Percentiles rank a stretch among this genome's conserved stretches.
Conservation (phyloP, 2,888 invertebrate genomes). For the Pyrrhia umbra region DNA sequence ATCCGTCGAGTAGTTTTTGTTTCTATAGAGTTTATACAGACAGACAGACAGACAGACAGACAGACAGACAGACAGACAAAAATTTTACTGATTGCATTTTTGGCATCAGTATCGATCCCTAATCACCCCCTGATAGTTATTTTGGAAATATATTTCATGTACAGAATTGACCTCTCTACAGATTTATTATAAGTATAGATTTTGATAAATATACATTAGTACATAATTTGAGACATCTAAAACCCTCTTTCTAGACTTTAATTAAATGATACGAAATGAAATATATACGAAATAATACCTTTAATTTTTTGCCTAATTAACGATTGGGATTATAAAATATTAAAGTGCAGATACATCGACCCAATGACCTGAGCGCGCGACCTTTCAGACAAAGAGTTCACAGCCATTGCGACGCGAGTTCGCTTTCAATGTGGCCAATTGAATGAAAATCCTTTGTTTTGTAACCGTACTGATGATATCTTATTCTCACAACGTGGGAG, state of each 20-base stretch:
- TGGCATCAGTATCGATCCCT: too few species aligned
- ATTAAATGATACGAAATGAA: too few species aligned
- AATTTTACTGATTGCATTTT: too few species aligned
- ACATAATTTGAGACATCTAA: not conserved
- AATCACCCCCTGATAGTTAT: too few species aligned
- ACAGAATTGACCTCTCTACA: too few species aligned
- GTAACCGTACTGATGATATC: conserved; percentile 64
- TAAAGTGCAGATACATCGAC: conserved; percentile 50
- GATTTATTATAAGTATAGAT: too few species aligned
- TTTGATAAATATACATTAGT: too few species aligned
- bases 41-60: too few species aligned
- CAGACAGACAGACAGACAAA: too few species aligned
- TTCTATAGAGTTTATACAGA: too few species aligned
- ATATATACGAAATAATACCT: not conserved
- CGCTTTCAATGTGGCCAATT: conserved; percentile 69
- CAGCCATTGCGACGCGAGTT: conserved; percentile 64
- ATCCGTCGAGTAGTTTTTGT: too few species aligned
- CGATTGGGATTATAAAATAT: conserved; percentile 44
- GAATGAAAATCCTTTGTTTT: conserved; percentile 72
- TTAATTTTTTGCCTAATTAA: conserved; percentile 6
- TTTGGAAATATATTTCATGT: too few species aligned
- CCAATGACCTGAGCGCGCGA: conserved; percentile 61
- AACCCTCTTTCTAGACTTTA: not conserved
- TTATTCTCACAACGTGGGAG: conserved; percentile 47
- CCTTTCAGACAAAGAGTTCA: conserved; percentile 65